These are phyloP conservation scores for Erpobdella octoculata DNA, from an alignment of 2,888 invertebrate species.

Conservation along the genomic window DNA sequence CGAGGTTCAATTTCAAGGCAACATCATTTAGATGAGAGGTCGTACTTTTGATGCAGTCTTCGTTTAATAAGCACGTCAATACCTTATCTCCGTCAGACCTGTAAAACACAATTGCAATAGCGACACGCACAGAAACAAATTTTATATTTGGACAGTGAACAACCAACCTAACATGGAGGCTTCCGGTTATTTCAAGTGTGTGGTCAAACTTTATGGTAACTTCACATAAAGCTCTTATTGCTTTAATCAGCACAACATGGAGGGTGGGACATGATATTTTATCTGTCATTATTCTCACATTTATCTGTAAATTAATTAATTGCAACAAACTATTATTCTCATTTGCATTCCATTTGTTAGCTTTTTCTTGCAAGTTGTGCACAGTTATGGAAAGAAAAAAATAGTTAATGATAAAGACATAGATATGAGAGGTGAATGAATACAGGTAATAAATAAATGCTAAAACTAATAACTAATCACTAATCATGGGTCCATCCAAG, in stretches of 20 bases:
- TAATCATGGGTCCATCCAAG: too few relatives aligned
- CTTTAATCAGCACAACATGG: slow-evolving; percentile 24
- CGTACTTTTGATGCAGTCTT: slow-evolving; percentile 27
- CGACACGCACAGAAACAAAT: not conserved
- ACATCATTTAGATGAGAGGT: slow-evolving; percentile 23
- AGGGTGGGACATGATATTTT: slow-evolving; percentile 26
- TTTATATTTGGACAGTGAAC: not conserved
- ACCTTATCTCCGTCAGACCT: slow-evolving; percentile 37
- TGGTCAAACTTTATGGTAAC: slow-evolving; percentile 25
- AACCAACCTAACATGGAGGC: slow-evolving; percentile 17
- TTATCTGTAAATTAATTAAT: not conserved
- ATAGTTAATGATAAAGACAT: too few relatives aligned
- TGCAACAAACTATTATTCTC: not conserved
- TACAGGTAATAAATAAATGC: too few relatives aligned
- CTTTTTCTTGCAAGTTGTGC: too few relatives aligned
- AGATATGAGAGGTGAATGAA: too few relatives aligned
- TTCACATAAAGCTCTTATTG: slow-evolving; percentile 25
- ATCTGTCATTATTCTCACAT: slow-evolving; percentile 21
- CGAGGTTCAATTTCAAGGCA: slow-evolving; percentile 14
- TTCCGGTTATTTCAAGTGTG: slow-evolving; percentile 24
- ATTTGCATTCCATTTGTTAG: too few relatives aligned
- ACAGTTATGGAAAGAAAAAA: too few relatives aligned
- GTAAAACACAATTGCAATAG: not conserved
- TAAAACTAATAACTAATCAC: too few relatives aligned
- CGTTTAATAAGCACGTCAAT: slow-evolving; percentile 36